Evolutionary conservation across 2,113 vertebrate species (phyloP).

Genomic region (Eclectus roratus): DNA sequence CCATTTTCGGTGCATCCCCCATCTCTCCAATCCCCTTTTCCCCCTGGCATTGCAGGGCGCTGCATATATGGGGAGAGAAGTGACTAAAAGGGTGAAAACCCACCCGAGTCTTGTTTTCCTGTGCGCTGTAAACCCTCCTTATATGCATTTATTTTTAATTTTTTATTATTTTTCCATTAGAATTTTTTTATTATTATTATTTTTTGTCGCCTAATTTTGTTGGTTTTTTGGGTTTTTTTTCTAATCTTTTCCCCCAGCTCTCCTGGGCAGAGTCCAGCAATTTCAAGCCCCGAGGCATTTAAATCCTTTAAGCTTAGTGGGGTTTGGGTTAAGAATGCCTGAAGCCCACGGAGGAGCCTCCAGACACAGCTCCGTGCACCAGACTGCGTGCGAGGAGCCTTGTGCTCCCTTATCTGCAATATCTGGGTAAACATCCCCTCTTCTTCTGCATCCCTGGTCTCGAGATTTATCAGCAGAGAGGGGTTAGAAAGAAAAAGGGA

Average conservation of each 20-base stretch:
- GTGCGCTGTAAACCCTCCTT: rapidly evolving
- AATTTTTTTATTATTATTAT: background rate
- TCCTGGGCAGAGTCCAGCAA: background rate
- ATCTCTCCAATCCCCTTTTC: background rate
- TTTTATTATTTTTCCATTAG: background rate
- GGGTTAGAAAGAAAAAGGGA: background rate
- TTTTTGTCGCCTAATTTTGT: background rate
- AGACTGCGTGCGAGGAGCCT: background rate
- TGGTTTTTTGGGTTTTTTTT: background rate
- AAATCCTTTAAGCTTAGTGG: background rate
- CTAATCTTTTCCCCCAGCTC: too few species aligned
- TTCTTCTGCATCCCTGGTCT: background rate
- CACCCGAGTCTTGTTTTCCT: background rate
- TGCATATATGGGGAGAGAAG: background rate
- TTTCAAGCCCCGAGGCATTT: background rate
- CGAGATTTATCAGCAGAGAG: background rate
- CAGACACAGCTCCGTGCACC: background rate
- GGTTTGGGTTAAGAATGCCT: background rate
- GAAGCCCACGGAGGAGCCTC: background rate
- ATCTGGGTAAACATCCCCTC: slow-evolving; percentile 35
- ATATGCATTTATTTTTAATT: background rate
- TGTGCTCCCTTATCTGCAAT: background rate
- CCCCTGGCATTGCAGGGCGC: background rate
- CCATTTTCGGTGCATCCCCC: background rate
- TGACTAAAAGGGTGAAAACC: background rate